Evolutionary conservation across 2,888 invertebrate genomes (phyloP), one percentile per base, ranked within the genome.

Genomic region (Anarsia innoxiella): DNA sequence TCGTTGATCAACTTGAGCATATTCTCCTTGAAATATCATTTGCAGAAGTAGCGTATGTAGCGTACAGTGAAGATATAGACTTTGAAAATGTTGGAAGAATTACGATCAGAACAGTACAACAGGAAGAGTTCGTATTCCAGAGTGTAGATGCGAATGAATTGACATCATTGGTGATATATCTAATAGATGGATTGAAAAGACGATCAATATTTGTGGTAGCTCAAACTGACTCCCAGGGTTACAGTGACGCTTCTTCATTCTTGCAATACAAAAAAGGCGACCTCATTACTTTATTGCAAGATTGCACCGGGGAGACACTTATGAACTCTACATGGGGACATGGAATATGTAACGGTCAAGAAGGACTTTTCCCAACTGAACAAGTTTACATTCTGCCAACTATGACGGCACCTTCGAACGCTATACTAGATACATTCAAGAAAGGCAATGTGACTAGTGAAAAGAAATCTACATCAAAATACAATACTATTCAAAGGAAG

Each of bases 1-100:
- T 97, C 37, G 93, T 96, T 0, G 96, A 97, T 72, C 94, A 96
- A 69, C 90, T 93, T 53, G 97, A 97, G 70, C 93, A 94, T 67
- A 93, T 97, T 46, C 86, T 97, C 29, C 82, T 96, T 25, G 96
- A 97, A 83, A 82, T 93, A 51, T 90, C 92, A 4, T 98, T 93
- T 75, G 89, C 94, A 3, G 97, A 97, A 84, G 90, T 97, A 12
- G 90, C 91, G 0, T 90, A 91, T 36, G 92, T 96, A 33, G 87
- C 88, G 23, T 90, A 88, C 55, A 84, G 86, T 31, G 76, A 80
- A 39, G 82, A 86, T 41, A 71, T 78, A 41, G 73, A 76, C 34
- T 74, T 72, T 29, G 80, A 86, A 1, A 77, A 78, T 44, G 61
- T 90, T 3, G 91, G 92, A 42, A 88, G 87, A 56, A 76, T 97